phyloP scores from a whole-genome alignment of 1,140 invertebrate genomes.

The Vanessa tameamea region DNA sequence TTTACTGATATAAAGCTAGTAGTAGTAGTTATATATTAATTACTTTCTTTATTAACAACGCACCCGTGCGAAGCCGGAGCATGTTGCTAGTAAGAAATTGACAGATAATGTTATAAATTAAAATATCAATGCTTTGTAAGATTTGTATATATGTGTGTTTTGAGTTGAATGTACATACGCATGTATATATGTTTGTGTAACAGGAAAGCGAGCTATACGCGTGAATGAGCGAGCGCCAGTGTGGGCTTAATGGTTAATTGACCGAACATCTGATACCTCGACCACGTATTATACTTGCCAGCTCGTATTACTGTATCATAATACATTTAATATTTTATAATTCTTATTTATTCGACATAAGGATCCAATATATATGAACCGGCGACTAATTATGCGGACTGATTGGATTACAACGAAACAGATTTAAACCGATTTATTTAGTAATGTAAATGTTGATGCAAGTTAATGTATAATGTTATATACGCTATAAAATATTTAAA shows the following conservation, averaged over 20 bases:
- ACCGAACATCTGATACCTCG: slow-evolving; percentile 25
- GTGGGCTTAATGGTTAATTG: slow-evolving; percentile 30
- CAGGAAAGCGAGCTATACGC: slow-evolving; percentile 16
- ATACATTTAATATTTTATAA: slow-evolving; percentile 16
- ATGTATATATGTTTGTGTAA: neutral
- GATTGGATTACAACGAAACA: neutral
- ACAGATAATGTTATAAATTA: too few relatives aligned
- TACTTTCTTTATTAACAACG: too few relatives aligned
- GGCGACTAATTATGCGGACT: neutral
- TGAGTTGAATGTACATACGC: neutral
- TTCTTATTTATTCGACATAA: slow-evolving; percentile 1
- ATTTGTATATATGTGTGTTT: neutral
- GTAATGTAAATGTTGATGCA: neutral
- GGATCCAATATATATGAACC: neutral
- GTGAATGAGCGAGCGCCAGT: slow-evolving; percentile 16
- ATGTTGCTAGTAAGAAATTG: too few relatives aligned
- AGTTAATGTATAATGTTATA: neutral
- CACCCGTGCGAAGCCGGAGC: too few relatives aligned
- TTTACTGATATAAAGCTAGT: too few relatives aligned
- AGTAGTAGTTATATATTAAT: too few relatives aligned
- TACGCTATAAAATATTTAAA: too few relatives aligned
- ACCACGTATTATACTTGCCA: slow-evolving; percentile 4
- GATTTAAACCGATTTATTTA: neutral
- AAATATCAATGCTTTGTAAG: too few relatives aligned
- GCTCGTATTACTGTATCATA: slow-evolving; percentile 15